A percentile compares a stretch with the other conserved stretches of the same genome.
Evolutionary conservation across 2,888 invertebrate species (phyloP).

Genomic region (Ormyrus rosae): DNA sequence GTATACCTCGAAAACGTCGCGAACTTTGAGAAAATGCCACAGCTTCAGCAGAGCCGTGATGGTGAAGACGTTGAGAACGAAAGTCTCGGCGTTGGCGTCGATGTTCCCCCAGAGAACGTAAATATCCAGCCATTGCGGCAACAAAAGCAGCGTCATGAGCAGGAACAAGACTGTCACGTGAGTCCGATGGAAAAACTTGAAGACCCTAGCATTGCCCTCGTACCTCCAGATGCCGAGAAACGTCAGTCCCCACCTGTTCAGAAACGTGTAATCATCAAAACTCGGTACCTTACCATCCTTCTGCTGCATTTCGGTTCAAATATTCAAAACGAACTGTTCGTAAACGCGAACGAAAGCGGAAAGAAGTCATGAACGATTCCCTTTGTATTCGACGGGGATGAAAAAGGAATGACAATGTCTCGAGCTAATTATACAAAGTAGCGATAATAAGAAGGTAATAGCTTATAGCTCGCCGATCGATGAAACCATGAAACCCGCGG

Average conservation of each 20-base stretch:
- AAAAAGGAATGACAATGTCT: no score
- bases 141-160: constrained; percentile 32
- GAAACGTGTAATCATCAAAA: constrained; percentile 52
- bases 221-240: constrained; percentile 47
- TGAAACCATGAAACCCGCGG: not conserved
- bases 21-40: not conserved
- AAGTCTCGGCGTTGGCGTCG: constrained; percentile 53
- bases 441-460: not conserved
- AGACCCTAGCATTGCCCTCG: not conserved
- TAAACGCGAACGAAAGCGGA: no score
- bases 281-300: not conserved
- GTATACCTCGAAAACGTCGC: constrained; percentile 43
- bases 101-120: constrained; percentile 51
- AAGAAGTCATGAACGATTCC: no score
- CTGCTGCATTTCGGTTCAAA: no score
- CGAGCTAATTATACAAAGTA: not conserved
- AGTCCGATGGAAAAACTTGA: not conserved
- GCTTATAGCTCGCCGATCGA: not conserved
- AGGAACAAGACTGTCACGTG: constrained; percentile 37
- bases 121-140: constrained; percentile 52
- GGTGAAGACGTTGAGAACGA: constrained; percentile 49
- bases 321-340: no score
- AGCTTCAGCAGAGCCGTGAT: constrained; percentile 49
- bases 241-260: constrained; percentile 53
- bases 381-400: no score